Base-by-base conservation (phyloP, 2,113 vertebrate species). In the Petaurus breviceps region DNA sequence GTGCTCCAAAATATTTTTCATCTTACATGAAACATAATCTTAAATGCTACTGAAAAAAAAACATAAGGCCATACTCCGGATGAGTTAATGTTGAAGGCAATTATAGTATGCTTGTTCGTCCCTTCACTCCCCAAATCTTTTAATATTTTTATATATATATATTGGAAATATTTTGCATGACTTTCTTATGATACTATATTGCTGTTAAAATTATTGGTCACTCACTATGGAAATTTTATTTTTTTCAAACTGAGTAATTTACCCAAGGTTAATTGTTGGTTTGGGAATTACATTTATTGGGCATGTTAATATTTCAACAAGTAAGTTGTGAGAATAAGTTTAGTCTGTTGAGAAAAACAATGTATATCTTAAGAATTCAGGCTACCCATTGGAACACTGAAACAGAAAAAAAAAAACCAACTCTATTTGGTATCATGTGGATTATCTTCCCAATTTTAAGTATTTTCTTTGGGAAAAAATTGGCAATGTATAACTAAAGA, bases 1-100 rank as follows among this genome's bases (percentile, higher is more conserved):
- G 94, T 97, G 95, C 96, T 94, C 26, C n/a, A 25, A 28, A 61
- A 96, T 51, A 61, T 54, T 51, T 93, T 6, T 49, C 52, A 24
- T 93, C 89, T 92, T 52, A 43, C 8, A 0, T 49, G 3, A 25
- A 37, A n/a, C 23, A 0, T 90, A 43, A 91, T 97, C 95, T 92
- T 53, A 95, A 28, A 51, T 47, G 77, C 8, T 23, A 23, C 37
- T 8, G 51, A 51, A 24, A 91, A 89, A 91, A 28, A 49, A 49
- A 49, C 90, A 68, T 46, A 68, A n/a, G 90, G 49, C 51, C 26
- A 90, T 92, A 89, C 47, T 93, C 54, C 90, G 25, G 54, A 11
- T 8, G n/a, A 96, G 46, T 19, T 47, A 12, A n/a, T 51, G n/a
- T 31, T 90, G 52, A 89, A 94, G 10, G 54, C 92, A 0, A 77